Evolutionary conservation across 2,113 vertebrate genomes (phyloP).

Genomic region (Spea bombifrons): DNA sequence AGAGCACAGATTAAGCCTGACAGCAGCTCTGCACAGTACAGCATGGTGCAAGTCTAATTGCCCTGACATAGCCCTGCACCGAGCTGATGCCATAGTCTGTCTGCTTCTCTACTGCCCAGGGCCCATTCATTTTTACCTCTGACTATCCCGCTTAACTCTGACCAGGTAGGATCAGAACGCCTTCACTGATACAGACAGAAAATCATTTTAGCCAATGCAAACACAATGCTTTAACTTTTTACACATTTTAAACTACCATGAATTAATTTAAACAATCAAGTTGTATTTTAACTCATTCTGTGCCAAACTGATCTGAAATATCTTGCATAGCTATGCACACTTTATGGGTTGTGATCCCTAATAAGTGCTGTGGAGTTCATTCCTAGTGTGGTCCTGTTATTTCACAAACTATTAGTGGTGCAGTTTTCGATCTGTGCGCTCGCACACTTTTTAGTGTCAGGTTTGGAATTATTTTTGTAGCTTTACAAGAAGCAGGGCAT

Average conservation of each 20-base stretch:
- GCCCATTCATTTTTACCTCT: constrained; percentile 20
- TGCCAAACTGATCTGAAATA: neutral
- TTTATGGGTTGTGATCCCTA: no score
- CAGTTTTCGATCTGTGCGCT: no score
- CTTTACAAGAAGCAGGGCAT: no score
- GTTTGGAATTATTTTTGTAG: no score
- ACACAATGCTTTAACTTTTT: no score
- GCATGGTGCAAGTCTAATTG: constrained; percentile 79
- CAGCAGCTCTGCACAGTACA: constrained; percentile 74
- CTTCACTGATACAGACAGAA: neutral
- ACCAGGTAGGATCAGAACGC: neutral
- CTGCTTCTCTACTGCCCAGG: constrained; percentile 51
- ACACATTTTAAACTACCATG: neutral
- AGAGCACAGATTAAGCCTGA: constrained; percentile 82
- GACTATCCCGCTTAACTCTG: constrained; percentile 2
- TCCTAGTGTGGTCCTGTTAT: no score
- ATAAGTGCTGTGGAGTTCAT: no score
- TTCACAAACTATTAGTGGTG: no score
- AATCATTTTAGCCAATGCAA: neutral
- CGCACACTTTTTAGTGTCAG: no score
- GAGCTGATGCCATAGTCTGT: constrained; percentile 70
- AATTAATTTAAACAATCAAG: neutral
- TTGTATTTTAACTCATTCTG: constrained; percentile 4
- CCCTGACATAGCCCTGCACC: constrained; percentile 75
- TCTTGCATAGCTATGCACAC: no score